Evolutionary conservation across 1,140 invertebrate genomes (phyloP).

Genomic region (Meloidogyne floridensis): DNA sequence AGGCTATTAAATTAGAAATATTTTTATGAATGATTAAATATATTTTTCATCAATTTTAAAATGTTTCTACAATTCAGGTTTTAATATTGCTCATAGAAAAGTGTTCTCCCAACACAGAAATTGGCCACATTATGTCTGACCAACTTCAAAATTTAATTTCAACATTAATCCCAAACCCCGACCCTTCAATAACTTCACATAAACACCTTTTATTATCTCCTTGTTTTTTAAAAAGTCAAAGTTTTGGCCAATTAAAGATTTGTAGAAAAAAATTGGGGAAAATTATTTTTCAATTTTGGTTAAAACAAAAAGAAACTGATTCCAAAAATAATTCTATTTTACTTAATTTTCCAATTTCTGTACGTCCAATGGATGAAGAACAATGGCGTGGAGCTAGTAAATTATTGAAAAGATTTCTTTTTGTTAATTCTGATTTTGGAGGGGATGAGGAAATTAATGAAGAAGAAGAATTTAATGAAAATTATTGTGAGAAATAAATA

Average conservation of each 20-base stretch:
- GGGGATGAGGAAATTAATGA: neutral
- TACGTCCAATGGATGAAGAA: neutral
- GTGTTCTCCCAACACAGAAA: neutral
- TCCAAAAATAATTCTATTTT: neutral
- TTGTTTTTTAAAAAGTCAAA: constrained; percentile 5
- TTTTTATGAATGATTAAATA: too few species aligned
- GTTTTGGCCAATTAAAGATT: neutral
- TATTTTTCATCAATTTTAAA: neutral
- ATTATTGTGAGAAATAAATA: too few species aligned
- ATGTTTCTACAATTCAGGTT: neutral
- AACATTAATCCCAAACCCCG: neutral
- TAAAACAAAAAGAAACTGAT: neutral
- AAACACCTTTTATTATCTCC: neutral
- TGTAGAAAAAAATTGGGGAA: neutral
- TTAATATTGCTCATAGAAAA: neutral
- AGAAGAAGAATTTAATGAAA: too few species aligned
- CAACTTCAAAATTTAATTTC: neutral
- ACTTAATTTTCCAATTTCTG: neutral
- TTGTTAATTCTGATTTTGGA: neutral
- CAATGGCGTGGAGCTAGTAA: neutral
- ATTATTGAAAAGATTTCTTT: constrained; percentile 7
- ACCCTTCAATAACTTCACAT: neutral
- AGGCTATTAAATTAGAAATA: too few species aligned
- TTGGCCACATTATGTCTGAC: neutral
- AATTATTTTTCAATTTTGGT: neutral